Conservation (phyloP, 2,888 invertebrate species). For the Polymixis lichenea region DNA sequence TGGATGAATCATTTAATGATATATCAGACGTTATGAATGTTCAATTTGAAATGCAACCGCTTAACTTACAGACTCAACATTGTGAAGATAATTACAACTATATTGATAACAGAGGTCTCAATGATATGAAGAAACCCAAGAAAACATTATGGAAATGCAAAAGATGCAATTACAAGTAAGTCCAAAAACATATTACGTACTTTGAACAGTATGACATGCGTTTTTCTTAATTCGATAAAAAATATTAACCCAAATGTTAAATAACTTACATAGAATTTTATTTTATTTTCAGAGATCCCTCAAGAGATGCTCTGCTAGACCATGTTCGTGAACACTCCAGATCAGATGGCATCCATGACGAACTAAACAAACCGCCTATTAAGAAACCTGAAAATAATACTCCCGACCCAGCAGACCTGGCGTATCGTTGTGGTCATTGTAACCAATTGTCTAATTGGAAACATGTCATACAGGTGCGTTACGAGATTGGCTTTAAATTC, state of each 20-base stretch:
- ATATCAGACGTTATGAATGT: constrained; percentile 79
- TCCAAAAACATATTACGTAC: constrained; percentile 44
- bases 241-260: not conserved
- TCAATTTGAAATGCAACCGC: constrained; percentile 91
- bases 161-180: constrained; percentile 96
- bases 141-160: constrained; percentile 97
- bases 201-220: not conserved
- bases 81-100: constrained; percentile 77
- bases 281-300: constrained; percentile 80
- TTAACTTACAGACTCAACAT: constrained; percentile 89
- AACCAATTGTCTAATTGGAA: constrained; percentile 96
- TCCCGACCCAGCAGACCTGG: constrained; percentile 85
- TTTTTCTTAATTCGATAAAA: not conserved
- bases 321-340: constrained; percentile 87
- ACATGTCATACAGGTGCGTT: constrained; percentile 95
- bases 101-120: constrained; percentile 75
- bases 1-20: constrained; percentile 89
- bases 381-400: constrained; percentile 81
- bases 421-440: constrained; percentile 94
- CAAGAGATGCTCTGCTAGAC: constrained; percentile 86
- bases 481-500: not conserved
- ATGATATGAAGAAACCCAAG: constrained; percentile 90
- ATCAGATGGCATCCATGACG: constrained; percentile 72
- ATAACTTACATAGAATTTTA: not conserved
- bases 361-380: constrained; percentile 62